Base-by-base conservation (phyloP, 1,140 invertebrate species). In the Papilio xuthus region DNA sequence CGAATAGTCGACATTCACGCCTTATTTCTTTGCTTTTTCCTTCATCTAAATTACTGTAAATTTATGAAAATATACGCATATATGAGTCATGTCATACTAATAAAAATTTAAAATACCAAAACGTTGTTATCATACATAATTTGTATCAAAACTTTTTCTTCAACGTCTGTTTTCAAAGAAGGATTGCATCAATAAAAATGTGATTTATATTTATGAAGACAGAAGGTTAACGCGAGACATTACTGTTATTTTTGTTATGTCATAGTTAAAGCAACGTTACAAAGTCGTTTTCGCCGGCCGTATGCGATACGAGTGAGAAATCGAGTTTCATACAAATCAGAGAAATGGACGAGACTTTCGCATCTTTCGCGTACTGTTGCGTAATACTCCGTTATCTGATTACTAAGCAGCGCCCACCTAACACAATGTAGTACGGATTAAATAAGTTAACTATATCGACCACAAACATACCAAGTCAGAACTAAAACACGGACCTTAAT, bases 281-380 rank as follows among this genome's bases (percentile, higher is more conserved):
- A 86, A 84, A 84, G 42, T 85, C 83, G 84, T 63, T 85, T 83
- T 82, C 82, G 80, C 78, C 72, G 81, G 82, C 81, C 41, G 71
- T 73, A 73, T 47, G 71, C 71, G 41, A 73, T 47, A 10, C 41
- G 20, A 26, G 71, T 47, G 71, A 73, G 71, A 73, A 73, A 73
- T 73, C 71, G 71, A 42, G 81, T 83, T 86, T 88, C 84, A 84
- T 86, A 86, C 80, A 80, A 77, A 82, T 79, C 76, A 82, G 86
- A 88, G 86, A 88, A 88, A 88, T 86, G 86, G 79, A 20, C 37
- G 41, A 37, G 71, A 85, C 86, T 88, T 88, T 88, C 86, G 84
- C 80, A 84, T 80, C 76, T 81, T 69, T 78, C 80, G 63, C 56
- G 79, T 78, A 80, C 71, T 32, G 80, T 88, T 86, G 79, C 76